Evolutionary conservation across 2,888 invertebrate genomes (phyloP), one percentile per base, ranked within the genome.

Genomic region (Smittia aterrima): DNA sequence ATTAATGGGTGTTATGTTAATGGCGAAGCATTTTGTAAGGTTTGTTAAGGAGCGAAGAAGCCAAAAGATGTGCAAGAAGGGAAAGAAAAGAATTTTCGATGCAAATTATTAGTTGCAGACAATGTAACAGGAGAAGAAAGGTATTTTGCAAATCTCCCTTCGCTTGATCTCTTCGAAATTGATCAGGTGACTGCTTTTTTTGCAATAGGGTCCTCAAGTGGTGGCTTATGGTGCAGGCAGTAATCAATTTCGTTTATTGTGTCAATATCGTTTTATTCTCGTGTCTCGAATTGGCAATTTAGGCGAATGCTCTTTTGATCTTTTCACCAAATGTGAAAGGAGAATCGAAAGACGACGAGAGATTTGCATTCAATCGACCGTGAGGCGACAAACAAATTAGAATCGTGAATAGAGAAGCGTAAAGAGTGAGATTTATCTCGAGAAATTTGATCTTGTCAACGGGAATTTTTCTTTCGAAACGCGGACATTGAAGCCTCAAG

Each of bases 1-100:
- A 27, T 66, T 66, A 66, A 66, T 66, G 66, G 25, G 32, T 66
- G 66, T 66, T 66, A 66, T 66, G 66, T 32, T 66, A 66, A 66
- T 66, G 66, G 32, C 9, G 22, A 58, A 58, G 22, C 7, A 20
- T 58, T 58, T 22, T 58, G 58, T 20, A 58, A 58, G 22, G 16
- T 47, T 47, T 32, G 32, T 32, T 32, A 32, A 47, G 16, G 16
- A 47, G 47, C 47, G 47, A 32, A 32, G 47, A 47, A 47, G 47
- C 58, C 58, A 58, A 20, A 11, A 58, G 58, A 58, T 18, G 7
- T 20, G 58, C 22, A 22, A 58, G 16, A 58, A 58, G 58, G 58
- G 58, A 18, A 7, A 22, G 58, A 47, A 58, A 58, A 9, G 58
- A 58, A 58, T 18, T 22, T 58, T 58, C 16, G 58, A 58, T 58